Evolutionary conservation across 2,888 invertebrate species (phyloP), one percentile per base, ranked within the genome.

Genomic region (Eueremaeus valkanovi): DNA sequence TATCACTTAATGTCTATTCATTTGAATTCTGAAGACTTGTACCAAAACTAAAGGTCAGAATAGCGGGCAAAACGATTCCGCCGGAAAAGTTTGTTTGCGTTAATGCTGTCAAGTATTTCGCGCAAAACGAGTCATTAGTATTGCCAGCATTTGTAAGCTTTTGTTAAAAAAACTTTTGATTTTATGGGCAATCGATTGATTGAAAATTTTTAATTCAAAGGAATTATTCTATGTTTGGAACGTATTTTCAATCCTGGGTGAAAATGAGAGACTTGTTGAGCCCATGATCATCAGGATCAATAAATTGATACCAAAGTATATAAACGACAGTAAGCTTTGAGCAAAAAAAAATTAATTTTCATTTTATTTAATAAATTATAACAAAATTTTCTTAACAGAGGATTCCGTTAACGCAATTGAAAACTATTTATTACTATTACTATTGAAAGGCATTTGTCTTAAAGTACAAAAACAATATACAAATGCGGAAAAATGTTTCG

Each of bases 51-150:
- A 93, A 93, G 81, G 92, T 95, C 82, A 88, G 92, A 76, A 92
- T 98, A 74, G 95, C 96, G 36, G 97, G 98, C 0, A 96, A 97
- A 84, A 96, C 95, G 0, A 85, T 97, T 78, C 97, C 97, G 0
- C 91, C 96, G 89, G 97, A 98, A 84, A 98, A 98, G 84, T 97
- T 95, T 84, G 91, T 92, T 63, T 88, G 92, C n/a, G 90, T 90
- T 82, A 92, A 93, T 80, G 88, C 92, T 61, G 88, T 89, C 79
- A 87, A 94, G 72, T 95, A 89, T 84, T 87, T 88, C 78, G 87
- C 87, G 49, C 93, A 95, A 83, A 88, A 89, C 73, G 87, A 89
- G 73, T 86, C 85, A 45, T 86, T 97, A 33, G 84, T 91, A 5
- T 86, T 96, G 79, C 95, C 97, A 0, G 90, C 90, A 21, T 85